Evolutionary conservation across 2,888 invertebrate genomes (phyloP), one percentile per base, ranked within the genome.

Genomic region (Nemapogon koenigi): DNA sequence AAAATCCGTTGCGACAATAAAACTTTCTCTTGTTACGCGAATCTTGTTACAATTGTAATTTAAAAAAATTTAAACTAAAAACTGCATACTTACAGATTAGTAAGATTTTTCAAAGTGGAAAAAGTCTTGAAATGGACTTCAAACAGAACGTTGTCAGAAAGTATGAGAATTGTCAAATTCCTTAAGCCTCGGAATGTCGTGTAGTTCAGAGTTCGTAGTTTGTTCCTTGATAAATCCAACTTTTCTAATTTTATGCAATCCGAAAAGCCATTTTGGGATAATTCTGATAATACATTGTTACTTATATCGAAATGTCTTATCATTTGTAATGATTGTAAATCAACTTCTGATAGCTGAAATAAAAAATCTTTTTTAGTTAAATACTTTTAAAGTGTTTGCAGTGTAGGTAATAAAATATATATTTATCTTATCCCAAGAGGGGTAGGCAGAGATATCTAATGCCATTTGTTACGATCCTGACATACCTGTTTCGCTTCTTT

Each of bases 81-180:
- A n/a, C n/a, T 22, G 19, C 18, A 28, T 53, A 81, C 85, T 84
- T 69, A 90, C 90, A 91, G 53, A 51, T 89, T 88, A 28, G 83
- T 83, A 2, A 91, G 66, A 56, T 83, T 86, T 35, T 83, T 84
- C 35, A 87, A 76, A 26, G 81, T 81, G 6, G 76, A 66, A 52
- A 91, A 88, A 4, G 85, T 67, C 47, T 82, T 82, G 22, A 84
- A 80, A 51, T 87, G 84, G 26, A 90, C 71, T 45, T 76, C 75
- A 41, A 81, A 78, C 15, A 91, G 64, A 48, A 86, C 81, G 56
- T 91, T 91, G 45, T 89, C 88, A 44, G 88, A 87, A 6, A 91
- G 61, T 40, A 88, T 73, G 8, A 91, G 72, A 1, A 84, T 81
- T 1, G 84, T 86, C 29, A 91, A 62, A 53, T 87, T 86, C 4